phyloP scores from a whole-genome alignment of 1,140 invertebrate genomes.

The Cataglyphis hispanica region DNA sequence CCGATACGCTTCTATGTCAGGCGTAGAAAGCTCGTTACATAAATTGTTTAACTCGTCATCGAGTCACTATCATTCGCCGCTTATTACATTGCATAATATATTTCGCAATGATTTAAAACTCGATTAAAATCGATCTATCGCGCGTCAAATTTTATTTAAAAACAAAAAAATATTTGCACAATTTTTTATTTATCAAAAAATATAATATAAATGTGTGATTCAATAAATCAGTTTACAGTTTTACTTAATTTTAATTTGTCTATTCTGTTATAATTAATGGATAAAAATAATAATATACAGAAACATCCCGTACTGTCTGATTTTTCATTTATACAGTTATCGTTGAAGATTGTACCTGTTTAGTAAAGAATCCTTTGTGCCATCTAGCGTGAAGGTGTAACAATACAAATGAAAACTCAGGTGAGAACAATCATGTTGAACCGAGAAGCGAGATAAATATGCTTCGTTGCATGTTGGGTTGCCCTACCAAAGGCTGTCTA shows the following conservation, averaged over 20 bases:
- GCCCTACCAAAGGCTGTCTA: slow-evolving; percentile 44
- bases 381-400: slow-evolving; percentile 60
- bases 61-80: slow-evolving; percentile 55
- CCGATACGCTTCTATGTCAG: slow-evolving; percentile 50
- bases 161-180: background rate
- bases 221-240: background rate
- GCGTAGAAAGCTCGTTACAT: slow-evolving; percentile 72
- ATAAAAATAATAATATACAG: background rate
- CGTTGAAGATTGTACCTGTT: background rate
- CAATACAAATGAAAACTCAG: slow-evolving; percentile 13
- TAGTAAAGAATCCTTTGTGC: slow-evolving; percentile 48
- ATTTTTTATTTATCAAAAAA: slow-evolving; percentile 15
- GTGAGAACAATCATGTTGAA: slow-evolving; percentile 28
- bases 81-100: slow-evolving; percentile 68
- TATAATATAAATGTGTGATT: background rate
- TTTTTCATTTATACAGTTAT: background rate
- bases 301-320: background rate
- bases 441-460: background rate
- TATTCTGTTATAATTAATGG: background rate
- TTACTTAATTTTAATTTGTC: background rate
- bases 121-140: slow-evolving; percentile 27
- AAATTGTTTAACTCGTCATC: slow-evolving; percentile 72
- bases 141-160: background rate
- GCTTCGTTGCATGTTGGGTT: slow-evolving; percentile 70
- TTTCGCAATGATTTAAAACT: slow-evolving; percentile 64